Conservation (phyloP, 2,888 invertebrate genomes). For the Eumerus sabulonum region DNA sequence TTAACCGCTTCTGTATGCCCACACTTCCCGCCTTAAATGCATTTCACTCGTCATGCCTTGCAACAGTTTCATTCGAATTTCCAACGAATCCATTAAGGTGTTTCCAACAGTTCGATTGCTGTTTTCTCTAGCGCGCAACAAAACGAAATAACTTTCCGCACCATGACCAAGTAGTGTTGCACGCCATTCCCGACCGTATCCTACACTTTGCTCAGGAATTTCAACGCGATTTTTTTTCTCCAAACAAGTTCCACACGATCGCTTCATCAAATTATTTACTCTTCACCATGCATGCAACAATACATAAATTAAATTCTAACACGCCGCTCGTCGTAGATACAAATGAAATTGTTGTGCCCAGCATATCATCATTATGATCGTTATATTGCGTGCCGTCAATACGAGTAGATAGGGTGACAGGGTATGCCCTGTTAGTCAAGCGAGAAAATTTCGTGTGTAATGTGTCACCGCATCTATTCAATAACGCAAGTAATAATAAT, state of each 20-base stretch:
- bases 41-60: too few relatives aligned
- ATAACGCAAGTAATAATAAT: conserved; percentile 56
- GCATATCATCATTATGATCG: conserved; percentile 6
- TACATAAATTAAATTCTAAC: conserved; percentile 54
- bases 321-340: conserved; percentile 33
- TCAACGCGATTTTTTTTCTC: too few relatives aligned
- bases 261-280: conserved; percentile 42
- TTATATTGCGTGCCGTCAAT: conserved; percentile 54
- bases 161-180: too few relatives aligned
- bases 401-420: conserved; percentile 18
- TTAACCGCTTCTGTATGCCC: too few relatives aligned
- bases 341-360: background rate
- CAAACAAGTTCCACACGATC: conserved; percentile 44
- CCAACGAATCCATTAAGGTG: too few relatives aligned
- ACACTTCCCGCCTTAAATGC: too few relatives aligned
- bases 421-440: conserved; percentile 60
- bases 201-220: too few relatives aligned
- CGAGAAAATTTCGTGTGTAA: conserved; percentile 66
- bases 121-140: too few relatives aligned
- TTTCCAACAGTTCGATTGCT: too few relatives aligned
- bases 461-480: conserved; percentile 65
- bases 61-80: too few relatives aligned
- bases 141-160: too few relatives aligned
- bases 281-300: conserved; percentile 49
- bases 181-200: too few relatives aligned